phyloP scores from a whole-genome alignment of 2,113 vertebrate genomes.

The Gorilla gorilla region DNA sequence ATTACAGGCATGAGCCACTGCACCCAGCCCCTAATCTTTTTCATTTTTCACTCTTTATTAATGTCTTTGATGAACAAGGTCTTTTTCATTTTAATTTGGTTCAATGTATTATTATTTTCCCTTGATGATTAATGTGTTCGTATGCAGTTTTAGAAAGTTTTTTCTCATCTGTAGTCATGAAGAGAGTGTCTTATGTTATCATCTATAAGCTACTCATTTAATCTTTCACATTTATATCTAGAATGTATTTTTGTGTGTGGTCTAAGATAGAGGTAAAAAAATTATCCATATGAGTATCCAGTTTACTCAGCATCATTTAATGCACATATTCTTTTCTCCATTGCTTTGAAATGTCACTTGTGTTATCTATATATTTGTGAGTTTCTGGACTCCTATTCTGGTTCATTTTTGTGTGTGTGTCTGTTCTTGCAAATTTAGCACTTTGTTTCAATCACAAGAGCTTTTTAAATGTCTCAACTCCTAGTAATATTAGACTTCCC shows the following conservation, averaged over 20 bases:
- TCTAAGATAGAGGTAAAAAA: background rate
- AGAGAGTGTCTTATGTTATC: background rate
- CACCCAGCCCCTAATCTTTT: too few species aligned
- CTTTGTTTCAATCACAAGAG: background rate
- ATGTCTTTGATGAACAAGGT: too few species aligned
- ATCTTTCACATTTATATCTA: background rate
- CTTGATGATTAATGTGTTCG: background rate
- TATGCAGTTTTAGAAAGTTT: background rate
- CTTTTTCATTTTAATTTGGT: background rate
- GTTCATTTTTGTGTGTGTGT: too few species aligned
- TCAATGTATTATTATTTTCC: background rate
- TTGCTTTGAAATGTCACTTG: background rate
- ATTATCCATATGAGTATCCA: too few species aligned
- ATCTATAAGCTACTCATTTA: background rate
- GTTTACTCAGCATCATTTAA: background rate
- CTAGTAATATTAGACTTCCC: background rate
- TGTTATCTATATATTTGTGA: background rate
- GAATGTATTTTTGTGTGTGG: background rate
- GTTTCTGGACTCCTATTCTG: too few species aligned
- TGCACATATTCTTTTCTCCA: background rate
- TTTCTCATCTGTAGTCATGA: background rate
- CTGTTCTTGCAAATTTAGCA: background rate
- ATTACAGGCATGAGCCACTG: too few species aligned
- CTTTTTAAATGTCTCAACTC: background rate
- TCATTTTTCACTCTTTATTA: too few species aligned